phyloP scores from a whole-genome alignment of 2,888 invertebrate genomes.

The Synergus laeviventris region DNA sequence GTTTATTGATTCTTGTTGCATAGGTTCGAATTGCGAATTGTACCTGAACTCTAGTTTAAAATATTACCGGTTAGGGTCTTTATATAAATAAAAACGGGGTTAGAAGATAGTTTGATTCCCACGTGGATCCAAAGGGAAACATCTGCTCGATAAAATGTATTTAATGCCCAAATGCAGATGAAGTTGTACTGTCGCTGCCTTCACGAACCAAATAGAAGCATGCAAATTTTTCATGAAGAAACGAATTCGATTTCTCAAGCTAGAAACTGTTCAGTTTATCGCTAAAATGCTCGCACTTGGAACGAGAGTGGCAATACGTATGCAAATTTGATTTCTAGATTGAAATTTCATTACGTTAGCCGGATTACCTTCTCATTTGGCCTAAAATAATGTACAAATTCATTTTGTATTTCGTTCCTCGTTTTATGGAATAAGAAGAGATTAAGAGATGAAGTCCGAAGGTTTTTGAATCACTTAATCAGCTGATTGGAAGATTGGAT shows the following conservation, averaged over 20 bases:
- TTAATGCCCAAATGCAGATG: slow-evolving; percentile 28
- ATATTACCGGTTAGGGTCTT: slow-evolving; percentile 23
- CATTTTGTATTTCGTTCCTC: neutral
- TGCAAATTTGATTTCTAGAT: slow-evolving; percentile 36
- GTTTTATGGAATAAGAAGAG: neutral
- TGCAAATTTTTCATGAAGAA: slow-evolving; percentile 38
- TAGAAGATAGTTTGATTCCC: slow-evolving; percentile 28
- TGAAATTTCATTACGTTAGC: slow-evolving; percentile 24
- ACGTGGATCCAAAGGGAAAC: slow-evolving; percentile 28
- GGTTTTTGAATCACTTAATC: neutral
- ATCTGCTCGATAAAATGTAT: slow-evolving; percentile 36
- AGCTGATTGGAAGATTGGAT: neutral
- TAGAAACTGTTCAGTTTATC: slow-evolving; percentile 27
- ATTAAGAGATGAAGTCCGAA: too few species aligned
- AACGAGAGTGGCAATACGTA: slow-evolving; percentile 26
- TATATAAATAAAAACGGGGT: slow-evolving; percentile 12
- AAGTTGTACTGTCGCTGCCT: slow-evolving; percentile 16
- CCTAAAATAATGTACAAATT: neutral
- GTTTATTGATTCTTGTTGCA: neutral
- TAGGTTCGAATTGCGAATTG: neutral
- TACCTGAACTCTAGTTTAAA: slow-evolving; percentile 14
- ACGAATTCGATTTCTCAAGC: slow-evolving; percentile 29
- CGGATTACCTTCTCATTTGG: neutral
- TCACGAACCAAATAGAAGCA: slow-evolving; percentile 19
- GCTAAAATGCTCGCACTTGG: slow-evolving; percentile 21